These are phyloP conservation scores for Hypanus sabinus DNA, from an alignment of 2,113 vertebrate genomes.

Conservation along the genomic window DNA sequence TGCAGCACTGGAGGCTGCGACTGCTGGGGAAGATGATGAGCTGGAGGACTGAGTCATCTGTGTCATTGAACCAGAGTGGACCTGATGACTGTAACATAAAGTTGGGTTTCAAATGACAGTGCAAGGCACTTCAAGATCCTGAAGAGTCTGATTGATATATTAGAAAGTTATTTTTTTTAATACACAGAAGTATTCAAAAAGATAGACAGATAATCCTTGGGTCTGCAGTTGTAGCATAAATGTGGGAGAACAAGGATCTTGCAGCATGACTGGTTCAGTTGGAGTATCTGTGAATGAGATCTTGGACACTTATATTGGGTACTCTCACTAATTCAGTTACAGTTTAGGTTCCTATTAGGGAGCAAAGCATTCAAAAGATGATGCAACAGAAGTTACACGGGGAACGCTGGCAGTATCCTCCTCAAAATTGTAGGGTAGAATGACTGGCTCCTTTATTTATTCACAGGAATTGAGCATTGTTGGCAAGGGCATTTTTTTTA, in stretches of 20 bases:
- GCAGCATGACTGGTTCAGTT: not conserved
- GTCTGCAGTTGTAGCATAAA: not conserved
- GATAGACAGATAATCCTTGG: not conserved
- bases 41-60: slow-evolving; percentile 42
- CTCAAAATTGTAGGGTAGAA: not conserved
- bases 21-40: slow-evolving; percentile 69
- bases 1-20: slow-evolving; percentile 83
- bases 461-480: too few relatives aligned
- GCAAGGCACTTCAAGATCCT: slow-evolving; percentile 41
- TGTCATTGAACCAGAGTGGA: slow-evolving; percentile 48
- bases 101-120: not conserved
- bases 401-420: not conserved
- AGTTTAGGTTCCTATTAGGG: not conserved
- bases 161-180: not conserved
- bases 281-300: not conserved
- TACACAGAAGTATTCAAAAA: not conserved
- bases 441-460: not conserved
- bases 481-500: too few relatives aligned
- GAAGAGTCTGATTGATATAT: slow-evolving; percentile 38
- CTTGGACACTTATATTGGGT: not conserved
- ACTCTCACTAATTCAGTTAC: not conserved
- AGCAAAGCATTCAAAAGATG: not conserved
- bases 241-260: not conserved
- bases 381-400: not conserved
- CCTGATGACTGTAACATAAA: slow-evolving; percentile 43